Evolutionary conservation across 2,888 invertebrate genomes (phyloP).

Genomic region (Ennomos fuscantarius): DNA sequence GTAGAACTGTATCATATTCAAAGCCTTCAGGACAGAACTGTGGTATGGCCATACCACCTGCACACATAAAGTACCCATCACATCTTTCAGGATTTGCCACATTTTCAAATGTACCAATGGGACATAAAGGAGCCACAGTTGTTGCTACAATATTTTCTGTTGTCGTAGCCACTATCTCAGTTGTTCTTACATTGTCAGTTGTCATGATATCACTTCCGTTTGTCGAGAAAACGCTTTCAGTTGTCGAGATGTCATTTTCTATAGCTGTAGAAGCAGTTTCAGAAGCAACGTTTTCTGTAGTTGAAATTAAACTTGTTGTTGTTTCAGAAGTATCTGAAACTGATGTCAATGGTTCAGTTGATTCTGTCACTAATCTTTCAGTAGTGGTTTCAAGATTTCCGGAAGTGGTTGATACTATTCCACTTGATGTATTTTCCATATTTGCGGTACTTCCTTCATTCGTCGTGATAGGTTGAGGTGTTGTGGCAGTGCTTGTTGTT

Average conservation of each 20-base stretch:
- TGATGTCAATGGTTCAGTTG: no score
- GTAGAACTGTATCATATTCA: slow-evolving; percentile 43
- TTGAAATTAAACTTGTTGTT: background rate
- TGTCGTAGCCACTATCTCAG: background rate
- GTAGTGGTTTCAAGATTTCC: no score
- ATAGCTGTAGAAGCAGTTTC: background rate
- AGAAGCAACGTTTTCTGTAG: background rate
- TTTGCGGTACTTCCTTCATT: no score
- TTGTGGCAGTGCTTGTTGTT: no score
- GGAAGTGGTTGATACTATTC: no score
- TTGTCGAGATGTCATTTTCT: background rate
- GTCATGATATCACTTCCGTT: background rate
- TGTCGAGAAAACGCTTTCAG: background rate
- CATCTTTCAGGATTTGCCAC: slow-evolving; percentile 34
- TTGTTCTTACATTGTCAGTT: no score
- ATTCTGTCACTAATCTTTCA: no score
- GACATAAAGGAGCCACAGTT: slow-evolving; percentile 28
- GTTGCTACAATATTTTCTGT: slow-evolving; percentile 10
- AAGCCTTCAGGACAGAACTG: slow-evolving; percentile 43
- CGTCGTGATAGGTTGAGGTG: no score
- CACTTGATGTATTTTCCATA: no score
- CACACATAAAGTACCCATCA: slow-evolving; percentile 41
- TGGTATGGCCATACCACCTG: slow-evolving; percentile 31
- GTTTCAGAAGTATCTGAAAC: no score
- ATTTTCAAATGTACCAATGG: slow-evolving; percentile 27